These are phyloP conservation scores for Zaprionus nigranus DNA, from an alignment of 1,140 invertebrate species.

Conservation along the genomic window DNA sequence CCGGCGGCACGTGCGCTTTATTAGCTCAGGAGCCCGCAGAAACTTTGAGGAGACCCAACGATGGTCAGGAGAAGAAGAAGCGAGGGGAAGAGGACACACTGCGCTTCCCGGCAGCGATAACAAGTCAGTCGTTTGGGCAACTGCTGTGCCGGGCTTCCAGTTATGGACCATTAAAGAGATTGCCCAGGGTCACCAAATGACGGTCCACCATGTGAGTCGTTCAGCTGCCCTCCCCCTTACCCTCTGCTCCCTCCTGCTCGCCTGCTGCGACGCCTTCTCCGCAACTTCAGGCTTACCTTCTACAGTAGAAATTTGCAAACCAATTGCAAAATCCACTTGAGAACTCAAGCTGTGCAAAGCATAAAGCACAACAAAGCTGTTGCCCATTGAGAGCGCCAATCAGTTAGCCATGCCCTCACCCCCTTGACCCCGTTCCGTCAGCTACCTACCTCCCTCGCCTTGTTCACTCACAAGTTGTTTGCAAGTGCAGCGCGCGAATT, in stretches of 20 bases:
- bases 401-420: conserved; percentile 30
- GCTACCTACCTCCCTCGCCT: not conserved
- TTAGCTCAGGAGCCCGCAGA: conserved; percentile 23
- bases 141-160: conserved; percentile 16
- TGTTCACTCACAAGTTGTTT: conserved; percentile 32
- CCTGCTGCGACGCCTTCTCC: not conserved
- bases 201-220: conserved; percentile 8
- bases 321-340: conserved; percentile 52
- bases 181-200: conserved; percentile 20
- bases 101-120: conserved; percentile 10
- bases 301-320: conserved; percentile 45
- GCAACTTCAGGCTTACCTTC: conserved; percentile 34
- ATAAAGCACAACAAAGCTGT: conserved; percentile 43
- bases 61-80: too few relatives aligned
- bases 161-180: conserved; percentile 34
- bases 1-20: conserved; percentile 63
- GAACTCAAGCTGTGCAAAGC: conserved; percentile 29
- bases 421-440: not conserved
- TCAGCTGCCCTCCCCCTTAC: not conserved
- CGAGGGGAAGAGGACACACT: not conserved
- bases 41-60: not conserved
- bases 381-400: conserved; percentile 49
- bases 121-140: not conserved
- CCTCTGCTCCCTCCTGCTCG: not conserved
- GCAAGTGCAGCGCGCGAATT: conserved; percentile 62